These are phyloP conservation scores for Protonibea diacanthus DNA, from an alignment of 2,797 vertebrate genomes.

Conservation along the genomic window DNA sequence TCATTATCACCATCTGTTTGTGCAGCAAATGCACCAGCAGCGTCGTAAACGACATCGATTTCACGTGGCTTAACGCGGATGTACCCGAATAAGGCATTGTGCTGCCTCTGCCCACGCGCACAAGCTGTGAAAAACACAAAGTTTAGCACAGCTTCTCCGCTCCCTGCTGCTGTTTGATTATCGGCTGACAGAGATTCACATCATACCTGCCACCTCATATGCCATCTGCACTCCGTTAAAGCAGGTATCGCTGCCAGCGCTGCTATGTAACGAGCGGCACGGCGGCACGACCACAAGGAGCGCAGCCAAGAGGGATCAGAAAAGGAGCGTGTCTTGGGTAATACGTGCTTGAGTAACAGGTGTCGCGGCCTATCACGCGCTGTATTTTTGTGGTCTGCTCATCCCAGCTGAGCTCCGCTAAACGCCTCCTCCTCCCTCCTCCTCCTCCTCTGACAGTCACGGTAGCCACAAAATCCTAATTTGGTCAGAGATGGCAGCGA, in stretches of 20 bases:
- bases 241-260: background rate
- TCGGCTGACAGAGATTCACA: background rate
- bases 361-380: slow-evolving; percentile 11
- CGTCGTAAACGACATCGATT: background rate
- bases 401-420: slow-evolving; percentile 20
- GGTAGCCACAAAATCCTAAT: slow-evolving; percentile 12
- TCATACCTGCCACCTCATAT: background rate
- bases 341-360: slow-evolving; percentile 30
- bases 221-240: background rate
- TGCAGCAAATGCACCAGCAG: background rate
- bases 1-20: background rate
- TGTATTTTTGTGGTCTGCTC: slow-evolving; percentile 31
- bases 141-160: background rate
- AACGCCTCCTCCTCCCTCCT: slow-evolving; percentile 12
- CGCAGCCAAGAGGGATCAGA: slow-evolving; percentile 11
- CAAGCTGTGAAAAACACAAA: background rate
- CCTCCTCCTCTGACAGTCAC: background rate
- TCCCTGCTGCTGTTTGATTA: background rate
- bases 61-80: background rate
- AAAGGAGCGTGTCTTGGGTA: background rate
- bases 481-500: slow-evolving; percentile 1
- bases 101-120: background rate
- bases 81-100: background rate
- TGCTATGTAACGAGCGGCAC: background rate
- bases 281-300: background rate